phyloP scores from a whole-genome alignment of 2,797 vertebrate species.

The Spinus pinus region DNA sequence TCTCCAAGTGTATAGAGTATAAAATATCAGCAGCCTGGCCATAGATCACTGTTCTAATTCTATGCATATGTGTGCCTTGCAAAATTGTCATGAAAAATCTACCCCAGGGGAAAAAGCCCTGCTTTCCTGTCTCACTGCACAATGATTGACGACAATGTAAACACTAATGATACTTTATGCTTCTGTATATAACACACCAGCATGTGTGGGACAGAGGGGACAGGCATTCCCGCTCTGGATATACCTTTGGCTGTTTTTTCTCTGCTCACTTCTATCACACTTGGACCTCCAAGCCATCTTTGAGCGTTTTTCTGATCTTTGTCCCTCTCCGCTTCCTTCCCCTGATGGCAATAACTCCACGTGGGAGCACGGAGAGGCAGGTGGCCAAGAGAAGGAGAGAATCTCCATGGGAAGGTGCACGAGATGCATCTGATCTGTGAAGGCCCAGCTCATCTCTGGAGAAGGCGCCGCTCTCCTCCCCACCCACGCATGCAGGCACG shows the following conservation, averaged over 20 bases:
- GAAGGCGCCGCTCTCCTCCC: not conserved
- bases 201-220: not conserved
- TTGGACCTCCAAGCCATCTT: not conserved
- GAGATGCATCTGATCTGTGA: not conserved
- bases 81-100: constrained; percentile 28
- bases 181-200: not conserved
- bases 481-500: constrained; percentile 4
- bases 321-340: not conserved
- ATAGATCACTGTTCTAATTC: not conserved
- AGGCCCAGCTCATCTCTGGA: constrained; percentile 48
- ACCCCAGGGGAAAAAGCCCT: accelerated
- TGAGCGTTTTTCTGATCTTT: not conserved
- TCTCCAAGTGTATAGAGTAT: not conserved
- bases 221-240: not conserved
- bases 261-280: not conserved
- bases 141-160: constrained; percentile 12
- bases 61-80: not conserved
- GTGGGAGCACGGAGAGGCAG: not conserved
- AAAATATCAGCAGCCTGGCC: not conserved
- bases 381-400: not conserved
- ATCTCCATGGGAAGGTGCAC: not conserved
- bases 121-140: constrained; percentile 22
- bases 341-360: not conserved
- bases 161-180: constrained; percentile 16
- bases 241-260: not conserved